Conservation (phyloP, 1,140 invertebrate species). For the Nixonia krombeini region DNA sequence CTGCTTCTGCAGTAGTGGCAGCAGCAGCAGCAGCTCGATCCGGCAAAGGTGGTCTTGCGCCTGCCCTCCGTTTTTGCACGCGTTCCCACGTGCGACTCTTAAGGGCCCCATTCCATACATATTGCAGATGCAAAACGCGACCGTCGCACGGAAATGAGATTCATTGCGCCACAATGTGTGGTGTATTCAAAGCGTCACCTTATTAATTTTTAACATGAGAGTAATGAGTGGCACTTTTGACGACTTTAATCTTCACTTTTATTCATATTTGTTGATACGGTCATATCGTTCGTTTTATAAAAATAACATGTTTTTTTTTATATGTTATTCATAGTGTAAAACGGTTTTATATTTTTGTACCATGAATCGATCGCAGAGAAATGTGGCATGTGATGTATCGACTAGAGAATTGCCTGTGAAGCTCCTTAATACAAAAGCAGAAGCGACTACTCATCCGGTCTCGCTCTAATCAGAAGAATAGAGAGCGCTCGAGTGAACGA, state of each 20-base stretch:
- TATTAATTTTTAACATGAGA: too few relatives aligned
- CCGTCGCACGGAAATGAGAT: slow-evolving; percentile 2
- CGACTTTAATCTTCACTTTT: too few relatives aligned
- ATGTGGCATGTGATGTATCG: background rate
- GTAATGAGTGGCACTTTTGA: too few relatives aligned
- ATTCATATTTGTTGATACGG: too few relatives aligned
- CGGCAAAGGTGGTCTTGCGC: background rate
- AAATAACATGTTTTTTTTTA: too few relatives aligned
- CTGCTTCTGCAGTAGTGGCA: too few relatives aligned
- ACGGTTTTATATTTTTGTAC: too few relatives aligned
- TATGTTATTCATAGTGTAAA: too few relatives aligned
- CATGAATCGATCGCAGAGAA: too few relatives aligned
- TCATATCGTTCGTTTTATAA: too few relatives aligned
- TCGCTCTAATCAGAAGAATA: slow-evolving; percentile 40
- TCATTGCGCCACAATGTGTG: background rate
- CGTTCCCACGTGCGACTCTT: slow-evolving; percentile 17
- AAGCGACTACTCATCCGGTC: slow-evolving; percentile 24
- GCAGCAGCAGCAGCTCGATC: too few relatives aligned
- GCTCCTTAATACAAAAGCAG: slow-evolving; percentile 18
- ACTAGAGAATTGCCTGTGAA: background rate
- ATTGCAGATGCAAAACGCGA: slow-evolving; percentile 17
- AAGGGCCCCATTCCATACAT: background rate
- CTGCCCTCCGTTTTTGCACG: slow-evolving; percentile 3
- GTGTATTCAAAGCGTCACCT: too few relatives aligned
- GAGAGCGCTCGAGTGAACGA: slow-evolving; percentile 42